These are phyloP conservation scores for Dryobates pubescens DNA, from an alignment of 2,797 vertebrate genomes.

Conservation along the genomic window DNA sequence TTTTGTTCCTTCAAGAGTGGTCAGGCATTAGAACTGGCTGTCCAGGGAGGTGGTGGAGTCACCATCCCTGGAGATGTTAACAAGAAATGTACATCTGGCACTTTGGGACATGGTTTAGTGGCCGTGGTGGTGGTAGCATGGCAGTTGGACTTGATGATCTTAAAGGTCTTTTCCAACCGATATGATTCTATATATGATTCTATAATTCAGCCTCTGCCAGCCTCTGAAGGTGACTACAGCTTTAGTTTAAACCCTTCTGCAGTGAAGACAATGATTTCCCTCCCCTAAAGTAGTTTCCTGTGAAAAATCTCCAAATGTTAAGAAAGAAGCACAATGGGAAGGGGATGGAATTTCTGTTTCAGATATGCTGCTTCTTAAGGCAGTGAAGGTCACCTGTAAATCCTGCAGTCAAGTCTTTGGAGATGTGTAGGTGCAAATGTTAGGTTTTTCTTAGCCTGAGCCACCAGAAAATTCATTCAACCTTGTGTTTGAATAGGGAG, in stretches of 20 bases:
- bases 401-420: background rate
- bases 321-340: background rate
- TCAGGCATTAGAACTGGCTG: too few relatives aligned
- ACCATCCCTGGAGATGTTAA: too few relatives aligned
- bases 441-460: background rate
- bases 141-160: too few relatives aligned
- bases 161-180: too few relatives aligned
- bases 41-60: too few relatives aligned
- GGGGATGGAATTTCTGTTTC: background rate
- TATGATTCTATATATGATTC: too few relatives aligned
- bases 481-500: background rate
- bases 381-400: background rate
- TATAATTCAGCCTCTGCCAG: background rate
- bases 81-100: too few relatives aligned
- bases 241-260: background rate
- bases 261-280: background rate
- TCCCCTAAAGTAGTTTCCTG: background rate
- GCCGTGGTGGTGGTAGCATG: too few relatives aligned
- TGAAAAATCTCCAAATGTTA: background rate
- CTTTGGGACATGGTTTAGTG: too few relatives aligned
- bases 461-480: background rate
- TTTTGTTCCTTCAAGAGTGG: too few relatives aligned
- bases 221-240: background rate
- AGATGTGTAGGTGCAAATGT: background rate
- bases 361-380: background rate